Percentiles rank a stretch among this genome's conserved stretches.
Conservation (phyloP, 1,140 invertebrate species). For the Cydia splendana region DNA sequence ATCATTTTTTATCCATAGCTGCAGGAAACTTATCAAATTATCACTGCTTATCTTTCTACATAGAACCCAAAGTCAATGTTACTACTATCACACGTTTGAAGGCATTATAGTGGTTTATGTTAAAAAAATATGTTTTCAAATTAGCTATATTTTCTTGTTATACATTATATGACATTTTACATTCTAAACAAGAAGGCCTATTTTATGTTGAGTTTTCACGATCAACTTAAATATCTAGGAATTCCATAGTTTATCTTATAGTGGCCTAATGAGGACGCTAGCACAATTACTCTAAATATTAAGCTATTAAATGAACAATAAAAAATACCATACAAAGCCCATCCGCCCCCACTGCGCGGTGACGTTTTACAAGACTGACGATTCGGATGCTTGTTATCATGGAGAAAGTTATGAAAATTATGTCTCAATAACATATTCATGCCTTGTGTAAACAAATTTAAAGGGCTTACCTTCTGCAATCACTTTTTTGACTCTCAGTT, state of each 20-base stretch:
- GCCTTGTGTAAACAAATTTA: neutral
- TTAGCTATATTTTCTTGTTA: neutral
- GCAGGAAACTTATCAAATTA: slow-evolving; percentile 1
- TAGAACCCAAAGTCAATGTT: slow-evolving; percentile 20
- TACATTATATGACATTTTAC: neutral
- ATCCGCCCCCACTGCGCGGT: slow-evolving; percentile 45
- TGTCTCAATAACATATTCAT: neutral
- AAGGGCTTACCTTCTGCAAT: slow-evolving; percentile 93
- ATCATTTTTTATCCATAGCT: neutral
- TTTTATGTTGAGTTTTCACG: neutral
- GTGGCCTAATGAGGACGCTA: slow-evolving; percentile 13
- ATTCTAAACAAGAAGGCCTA: neutral
- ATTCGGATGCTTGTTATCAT: neutral
- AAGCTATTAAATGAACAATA: slow-evolving; percentile 20
- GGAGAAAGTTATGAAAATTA: neutral
- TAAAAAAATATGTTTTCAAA: neutral
- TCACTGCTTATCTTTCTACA: slow-evolving; percentile 15
- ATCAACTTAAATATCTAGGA: neutral
- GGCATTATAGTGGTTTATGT: neutral
- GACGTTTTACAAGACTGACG: slow-evolving; percentile 31
- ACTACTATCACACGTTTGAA: slow-evolving; percentile 5
- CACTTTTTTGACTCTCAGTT: slow-evolving; percentile 92
- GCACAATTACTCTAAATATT: slow-evolving; percentile 30
- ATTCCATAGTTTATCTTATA: neutral
- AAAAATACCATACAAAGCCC: slow-evolving; percentile 29